A percentile compares a stretch with the other conserved stretches of the same genome.
Evolutionary conservation across 2,113 vertebrate genomes (phyloP).

Genomic region (Xiphophorus hellerii): DNA sequence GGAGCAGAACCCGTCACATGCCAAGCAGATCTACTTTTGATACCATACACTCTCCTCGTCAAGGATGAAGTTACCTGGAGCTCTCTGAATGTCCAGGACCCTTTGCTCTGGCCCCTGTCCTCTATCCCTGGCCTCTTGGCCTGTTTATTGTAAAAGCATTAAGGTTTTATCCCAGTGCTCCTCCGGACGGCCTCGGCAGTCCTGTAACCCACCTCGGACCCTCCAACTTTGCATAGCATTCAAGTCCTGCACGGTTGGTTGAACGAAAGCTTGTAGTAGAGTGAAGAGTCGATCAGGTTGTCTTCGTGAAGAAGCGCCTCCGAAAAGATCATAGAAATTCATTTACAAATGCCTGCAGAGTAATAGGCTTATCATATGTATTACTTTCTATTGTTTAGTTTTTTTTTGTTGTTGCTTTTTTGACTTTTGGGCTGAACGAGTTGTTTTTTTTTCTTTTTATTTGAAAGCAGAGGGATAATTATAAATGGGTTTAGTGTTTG

Average conservation of each 20-base stretch:
- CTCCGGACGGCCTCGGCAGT: conserved; percentile 59
- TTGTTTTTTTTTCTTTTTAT: conserved; percentile 34
- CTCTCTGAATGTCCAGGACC: conserved; percentile 58
- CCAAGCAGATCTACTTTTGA: conserved; percentile 93
- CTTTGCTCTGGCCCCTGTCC: conserved; percentile 52
- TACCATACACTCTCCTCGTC: conserved; percentile 44
- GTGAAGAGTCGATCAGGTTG: conserved; percentile 56
- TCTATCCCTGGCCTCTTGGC: conserved; percentile 46
- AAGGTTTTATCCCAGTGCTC: conserved; percentile 67
- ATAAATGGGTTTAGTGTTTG: conserved; percentile 54
- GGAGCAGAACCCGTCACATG: conserved; percentile 92
- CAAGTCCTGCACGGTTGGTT: conserved; percentile 61
- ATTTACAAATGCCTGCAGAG: conserved; percentile 69
- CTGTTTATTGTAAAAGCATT: conserved; percentile 63
- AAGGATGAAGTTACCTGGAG: conserved; percentile 68
- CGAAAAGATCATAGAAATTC: conserved; percentile 64
- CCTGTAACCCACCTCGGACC: conserved; percentile 47
- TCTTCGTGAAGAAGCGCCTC: conserved; percentile 56
- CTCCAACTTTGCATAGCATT: conserved; percentile 65
- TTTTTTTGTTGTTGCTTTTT: conserved; percentile 40
- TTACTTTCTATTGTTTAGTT: conserved; percentile 57
- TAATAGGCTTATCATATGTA: conserved; percentile 64
- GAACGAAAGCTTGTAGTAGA: conserved; percentile 53
- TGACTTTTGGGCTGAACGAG: conserved; percentile 62
- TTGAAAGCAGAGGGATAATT: conserved; percentile 56